Conservation (phyloP, 2,797 vertebrate genomes). For the Phoeniculus purpureus region DNA sequence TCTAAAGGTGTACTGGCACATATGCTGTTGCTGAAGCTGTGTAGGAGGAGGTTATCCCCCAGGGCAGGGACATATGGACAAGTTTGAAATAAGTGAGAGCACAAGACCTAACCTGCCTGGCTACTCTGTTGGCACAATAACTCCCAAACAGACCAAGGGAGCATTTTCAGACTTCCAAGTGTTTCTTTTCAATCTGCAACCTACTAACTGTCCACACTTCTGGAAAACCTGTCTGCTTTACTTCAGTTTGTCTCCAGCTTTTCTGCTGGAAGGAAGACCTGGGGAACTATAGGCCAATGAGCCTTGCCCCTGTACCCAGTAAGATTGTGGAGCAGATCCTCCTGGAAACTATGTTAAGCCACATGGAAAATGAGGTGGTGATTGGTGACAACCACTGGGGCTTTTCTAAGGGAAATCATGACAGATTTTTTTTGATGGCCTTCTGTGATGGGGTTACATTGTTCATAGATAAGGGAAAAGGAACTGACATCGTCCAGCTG, state of each 20-base stretch:
- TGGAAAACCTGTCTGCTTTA: not conserved
- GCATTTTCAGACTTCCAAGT: not conserved
- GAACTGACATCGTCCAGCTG: no score
- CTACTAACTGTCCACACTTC: not conserved
- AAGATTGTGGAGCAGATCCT: no score
- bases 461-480: no score
- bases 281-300: not conserved
- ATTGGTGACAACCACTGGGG: not conserved
- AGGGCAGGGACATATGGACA: accelerated
- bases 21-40: not conserved
- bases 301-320: not conserved
- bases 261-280: not conserved
- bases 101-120: not conserved
- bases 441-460: no score
- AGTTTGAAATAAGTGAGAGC: not conserved
- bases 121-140: not conserved
- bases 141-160: not conserved
- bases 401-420: not conserved
- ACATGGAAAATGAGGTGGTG: not conserved
- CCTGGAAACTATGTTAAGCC: not conserved
- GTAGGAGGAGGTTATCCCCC: not conserved
- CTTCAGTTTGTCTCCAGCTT: not conserved
- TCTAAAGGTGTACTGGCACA: accelerated
- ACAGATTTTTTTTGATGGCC: no score
- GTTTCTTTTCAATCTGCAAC: not conserved